Percentiles rank a stretch among this genome's conserved stretches.
phyloP scores from a whole-genome alignment of 2,888 invertebrate species.

The Drosophila parthenogenetica region DNA sequence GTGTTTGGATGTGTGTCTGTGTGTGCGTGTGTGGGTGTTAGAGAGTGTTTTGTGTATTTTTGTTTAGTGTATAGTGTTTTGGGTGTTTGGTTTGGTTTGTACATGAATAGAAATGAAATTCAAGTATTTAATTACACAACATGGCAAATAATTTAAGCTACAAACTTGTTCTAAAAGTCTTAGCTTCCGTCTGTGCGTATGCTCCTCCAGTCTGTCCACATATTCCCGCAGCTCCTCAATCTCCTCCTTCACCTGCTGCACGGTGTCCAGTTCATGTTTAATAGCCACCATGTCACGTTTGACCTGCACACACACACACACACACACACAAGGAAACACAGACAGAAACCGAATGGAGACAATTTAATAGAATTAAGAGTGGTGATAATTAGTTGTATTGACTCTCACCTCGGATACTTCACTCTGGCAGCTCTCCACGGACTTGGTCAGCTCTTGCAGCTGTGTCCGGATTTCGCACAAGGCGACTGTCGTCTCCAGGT shows the following conservation, averaged over 20 bases:
- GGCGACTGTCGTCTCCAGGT: slow-evolving; percentile 96
- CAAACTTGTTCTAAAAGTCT: slow-evolving; percentile 96
- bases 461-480: slow-evolving; percentile 97
- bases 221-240: slow-evolving; percentile 96
- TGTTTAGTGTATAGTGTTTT: slow-evolving; percentile 30
- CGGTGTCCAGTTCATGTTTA: slow-evolving; percentile 96
- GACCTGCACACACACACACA: slow-evolving; percentile 86
- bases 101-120: slow-evolving; percentile 82
- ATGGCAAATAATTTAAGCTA: slow-evolving; percentile 85
- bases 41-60: slow-evolving; percentile 15
- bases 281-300: slow-evolving; percentile 98
- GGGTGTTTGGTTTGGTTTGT: slow-evolving; percentile 65
- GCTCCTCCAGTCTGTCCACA: slow-evolving; percentile 96
- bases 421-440: slow-evolving; percentile 97
- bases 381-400: slow-evolving; percentile 15
- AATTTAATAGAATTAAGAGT: slow-evolving; percentile 20
- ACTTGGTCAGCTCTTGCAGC: slow-evolving; percentile 96
- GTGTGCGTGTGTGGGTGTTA: slow-evolving; percentile 14
- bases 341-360: slow-evolving; percentile 1
- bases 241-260: slow-evolving; percentile 97
- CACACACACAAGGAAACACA: too few relatives aligned
- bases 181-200: slow-evolving; percentile 95
- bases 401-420: slow-evolving; percentile 92
- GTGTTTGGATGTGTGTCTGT: background rate
- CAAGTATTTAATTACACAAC: slow-evolving; percentile 85